These are phyloP conservation scores for Apamea anceps DNA, from an alignment of 2,888 invertebrate genomes.

Conservation along the genomic window DNA sequence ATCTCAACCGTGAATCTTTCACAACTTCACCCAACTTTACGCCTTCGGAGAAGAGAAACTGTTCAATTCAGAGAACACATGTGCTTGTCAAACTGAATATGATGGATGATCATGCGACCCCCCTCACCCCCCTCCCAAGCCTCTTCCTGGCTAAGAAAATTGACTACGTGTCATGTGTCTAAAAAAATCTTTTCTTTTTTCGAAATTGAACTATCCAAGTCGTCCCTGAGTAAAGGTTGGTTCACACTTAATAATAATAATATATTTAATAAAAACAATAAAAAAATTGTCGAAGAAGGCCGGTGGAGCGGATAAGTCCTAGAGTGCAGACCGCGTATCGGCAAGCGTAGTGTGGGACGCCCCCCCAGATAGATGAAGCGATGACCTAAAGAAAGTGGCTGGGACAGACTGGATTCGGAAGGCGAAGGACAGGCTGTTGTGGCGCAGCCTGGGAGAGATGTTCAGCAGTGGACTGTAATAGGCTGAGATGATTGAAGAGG, in stretches of 20 bases:
- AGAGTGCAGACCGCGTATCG: too few relatives aligned
- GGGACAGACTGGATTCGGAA: too few relatives aligned
- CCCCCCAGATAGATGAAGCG: too few relatives aligned
- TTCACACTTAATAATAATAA: not conserved
- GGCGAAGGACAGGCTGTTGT: too few relatives aligned
- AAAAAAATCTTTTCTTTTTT: constrained; percentile 44
- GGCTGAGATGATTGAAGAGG: too few relatives aligned
- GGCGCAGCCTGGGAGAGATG: too few relatives aligned
- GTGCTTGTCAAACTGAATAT: constrained; percentile 85
- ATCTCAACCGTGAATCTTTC: constrained; percentile 17
- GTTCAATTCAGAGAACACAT: constrained; percentile 84
- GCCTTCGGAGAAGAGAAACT: constrained; percentile 72
- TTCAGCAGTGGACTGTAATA: too few relatives aligned
- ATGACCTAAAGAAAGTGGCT: too few relatives aligned
- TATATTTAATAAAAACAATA: too few relatives aligned
- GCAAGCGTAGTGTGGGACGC: too few relatives aligned
- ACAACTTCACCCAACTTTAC: constrained; percentile 52
- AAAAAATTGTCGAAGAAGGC: too few relatives aligned
- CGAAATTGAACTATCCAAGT: constrained; percentile 31
- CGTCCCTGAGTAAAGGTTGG: not conserved
- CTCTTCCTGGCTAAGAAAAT: constrained; percentile 67
- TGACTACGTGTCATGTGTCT: constrained; percentile 66
- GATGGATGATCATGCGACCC: constrained; percentile 76
- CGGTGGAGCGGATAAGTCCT: too few relatives aligned
- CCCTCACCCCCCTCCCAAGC: constrained; percentile 54